Evolutionary conservation across 1,140 invertebrate species (phyloP), one percentile per base, ranked within the genome.

Genomic region (Bicyclus anynana): DNA sequence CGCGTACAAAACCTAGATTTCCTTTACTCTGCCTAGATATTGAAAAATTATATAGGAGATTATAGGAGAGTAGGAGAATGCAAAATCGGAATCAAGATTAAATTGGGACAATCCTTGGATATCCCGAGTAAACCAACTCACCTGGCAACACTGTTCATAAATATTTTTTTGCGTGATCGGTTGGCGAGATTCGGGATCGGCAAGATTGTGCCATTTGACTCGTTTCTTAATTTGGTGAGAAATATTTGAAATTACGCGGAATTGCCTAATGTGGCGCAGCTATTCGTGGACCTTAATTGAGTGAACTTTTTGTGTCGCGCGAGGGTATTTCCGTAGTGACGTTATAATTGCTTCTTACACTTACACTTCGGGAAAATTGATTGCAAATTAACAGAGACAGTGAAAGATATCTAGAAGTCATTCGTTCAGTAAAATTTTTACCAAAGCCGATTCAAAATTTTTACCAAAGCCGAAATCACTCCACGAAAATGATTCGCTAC

Each of bases 231-330:
- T 47, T 44, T 53, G 50, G 50, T 59, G 57, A 59, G 57, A 53
- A 59, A 49, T 59, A 53, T 59, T 59, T 59, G 44, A 35, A 53
- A 52, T 53, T 46, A 53, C 57, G 50, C 18, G 49, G 42, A 53
- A 59, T 59, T 53, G 29, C 57, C 57, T 59, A 59, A 59, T 59
- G 50, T 49, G 51, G 56, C 20, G 27, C 14, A 12, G 56, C 27
- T 27, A 40, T 59, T 59, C 40, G 51, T 7, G 29, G 50, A 2
- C 57, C 47, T 59, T 59, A 59, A 59, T 59, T 59, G 57, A 14
- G 42, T 16, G 49, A 40, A 37, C 13, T 59, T 59, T 59, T 49
- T 38, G 26, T 47, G 42, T 59, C 44, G 46, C 50, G 57, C 21
- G 48, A 49, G 29, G 23, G 49, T 35, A 37, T 53, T 48, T 53